Evolutionary conservation across 2,888 invertebrate genomes (phyloP).

Genomic region (Ischnus inquisitorius): DNA sequence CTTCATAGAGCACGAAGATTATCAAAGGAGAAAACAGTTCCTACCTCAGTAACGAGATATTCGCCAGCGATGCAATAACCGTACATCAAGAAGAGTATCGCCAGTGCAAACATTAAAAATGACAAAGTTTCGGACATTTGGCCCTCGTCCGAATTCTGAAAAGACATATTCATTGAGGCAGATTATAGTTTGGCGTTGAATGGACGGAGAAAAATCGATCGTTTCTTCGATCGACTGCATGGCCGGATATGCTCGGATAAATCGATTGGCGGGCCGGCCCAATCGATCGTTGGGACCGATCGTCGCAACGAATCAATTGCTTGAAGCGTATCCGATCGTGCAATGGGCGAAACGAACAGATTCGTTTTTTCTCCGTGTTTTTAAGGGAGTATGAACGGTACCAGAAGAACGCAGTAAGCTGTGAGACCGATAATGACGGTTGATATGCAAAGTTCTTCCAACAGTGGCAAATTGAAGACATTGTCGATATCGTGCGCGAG

Average conservation of each 20-base stretch:
- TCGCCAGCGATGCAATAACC: constrained; percentile 66
- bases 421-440: constrained; percentile 58
- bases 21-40: not conserved
- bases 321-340: no score
- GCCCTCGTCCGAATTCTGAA: constrained; percentile 50
- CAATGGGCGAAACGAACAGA: not conserved
- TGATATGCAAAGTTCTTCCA: constrained; percentile 60
- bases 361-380: not conserved
- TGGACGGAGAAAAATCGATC: no score
- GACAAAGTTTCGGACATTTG: constrained; percentile 44
- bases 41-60: constrained; percentile 63
- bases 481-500: constrained; percentile 51
- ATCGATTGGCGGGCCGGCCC: no score
- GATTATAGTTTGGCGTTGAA: no score
- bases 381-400: constrained; percentile 23
- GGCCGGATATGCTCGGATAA: not conserved
- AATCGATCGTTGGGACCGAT: no score
- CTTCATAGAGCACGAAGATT: not conserved
- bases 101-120: constrained; percentile 46
- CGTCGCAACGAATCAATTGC: no score
- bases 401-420: constrained; percentile 58
- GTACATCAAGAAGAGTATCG: constrained; percentile 56
- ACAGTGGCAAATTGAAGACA: constrained; percentile 51
- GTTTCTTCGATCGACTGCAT: no score
- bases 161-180: not conserved